These are phyloP conservation scores for Chlorops oryzae DNA, from an alignment of 1,140 invertebrate species.

Conservation along the genomic window DNA sequence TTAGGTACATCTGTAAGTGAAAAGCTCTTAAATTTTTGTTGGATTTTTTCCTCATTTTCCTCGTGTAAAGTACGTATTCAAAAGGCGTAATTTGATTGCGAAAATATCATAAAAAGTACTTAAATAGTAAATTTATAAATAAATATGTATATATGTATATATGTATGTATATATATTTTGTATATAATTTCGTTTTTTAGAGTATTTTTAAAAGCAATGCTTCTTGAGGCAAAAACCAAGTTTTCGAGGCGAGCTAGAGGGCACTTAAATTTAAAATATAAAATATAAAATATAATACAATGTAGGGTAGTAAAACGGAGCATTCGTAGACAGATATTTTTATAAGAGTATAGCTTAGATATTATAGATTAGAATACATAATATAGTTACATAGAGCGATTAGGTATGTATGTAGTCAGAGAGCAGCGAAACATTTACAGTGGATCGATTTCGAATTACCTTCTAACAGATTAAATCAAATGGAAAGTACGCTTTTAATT, in stretches of 20 bases:
- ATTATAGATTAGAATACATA: no score
- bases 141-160: no score
- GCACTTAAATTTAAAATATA: neutral
- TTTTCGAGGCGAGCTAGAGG: neutral
- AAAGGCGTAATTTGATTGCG: neutral
- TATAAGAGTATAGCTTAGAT: neutral
- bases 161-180: no score
- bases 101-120: neutral
- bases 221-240: neutral
- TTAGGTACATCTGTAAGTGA: no score
- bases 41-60: no score
- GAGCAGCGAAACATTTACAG: no score
- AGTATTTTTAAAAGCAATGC: conserved; percentile 11
- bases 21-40: no score
- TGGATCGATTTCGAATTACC: no score
- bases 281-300: neutral
- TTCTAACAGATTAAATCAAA: no score
- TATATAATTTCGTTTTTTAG: neutral
- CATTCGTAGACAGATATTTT: neutral
- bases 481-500: neutral
- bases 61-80: no score
- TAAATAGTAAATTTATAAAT: no score
- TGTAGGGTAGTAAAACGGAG: neutral
- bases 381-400: neutral
- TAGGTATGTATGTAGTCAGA: no score